Conservation (phyloP, 2,888 invertebrate genomes). For the Cheilosia impressa region DNA sequence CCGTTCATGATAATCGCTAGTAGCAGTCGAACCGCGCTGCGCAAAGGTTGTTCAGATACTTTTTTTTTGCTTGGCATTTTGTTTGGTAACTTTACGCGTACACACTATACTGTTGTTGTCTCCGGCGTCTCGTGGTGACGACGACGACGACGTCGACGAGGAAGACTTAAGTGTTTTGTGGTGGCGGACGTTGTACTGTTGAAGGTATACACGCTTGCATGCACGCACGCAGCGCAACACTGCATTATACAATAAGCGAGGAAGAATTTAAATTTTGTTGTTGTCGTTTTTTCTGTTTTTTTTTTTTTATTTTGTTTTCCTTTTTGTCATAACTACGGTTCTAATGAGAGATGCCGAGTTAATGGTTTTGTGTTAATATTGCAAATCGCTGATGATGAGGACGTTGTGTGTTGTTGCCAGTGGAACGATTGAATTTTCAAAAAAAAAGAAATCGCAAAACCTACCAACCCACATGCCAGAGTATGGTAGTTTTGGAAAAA, state of each 20-base stretch:
- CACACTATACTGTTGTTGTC: conserved; percentile 30
- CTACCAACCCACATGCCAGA: neutral
- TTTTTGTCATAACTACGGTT: conserved; percentile 2
- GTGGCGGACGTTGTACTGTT: conserved; percentile 25
- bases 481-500: neutral
- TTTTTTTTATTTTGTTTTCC: conserved; percentile 2
- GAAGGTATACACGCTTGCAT: neutral
- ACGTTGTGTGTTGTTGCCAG: conserved; percentile 2
- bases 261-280: conserved; percentile 2
- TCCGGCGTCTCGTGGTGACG: conserved; percentile 38
- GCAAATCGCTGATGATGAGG: conserved; percentile 41
- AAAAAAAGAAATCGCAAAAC: neutral
- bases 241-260: conserved; percentile 13
- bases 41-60: conserved; percentile 48
- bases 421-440: conserved; percentile 8
- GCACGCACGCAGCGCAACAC: conserved; percentile 8
- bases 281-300: neutral
- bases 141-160: too few species aligned
- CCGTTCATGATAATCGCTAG: conserved; percentile 66
- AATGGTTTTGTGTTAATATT: conserved; percentile 26
- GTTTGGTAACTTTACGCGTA: conserved; percentile 45
- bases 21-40: conserved; percentile 72
- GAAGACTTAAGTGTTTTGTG: conserved; percentile 37
- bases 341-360: conserved; percentile 47
- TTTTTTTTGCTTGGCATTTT: conserved; percentile 40